These are phyloP conservation scores for Diuraphis noxia DNA, from an alignment of 1,140 invertebrate species.

Conservation along the genomic window DNA sequence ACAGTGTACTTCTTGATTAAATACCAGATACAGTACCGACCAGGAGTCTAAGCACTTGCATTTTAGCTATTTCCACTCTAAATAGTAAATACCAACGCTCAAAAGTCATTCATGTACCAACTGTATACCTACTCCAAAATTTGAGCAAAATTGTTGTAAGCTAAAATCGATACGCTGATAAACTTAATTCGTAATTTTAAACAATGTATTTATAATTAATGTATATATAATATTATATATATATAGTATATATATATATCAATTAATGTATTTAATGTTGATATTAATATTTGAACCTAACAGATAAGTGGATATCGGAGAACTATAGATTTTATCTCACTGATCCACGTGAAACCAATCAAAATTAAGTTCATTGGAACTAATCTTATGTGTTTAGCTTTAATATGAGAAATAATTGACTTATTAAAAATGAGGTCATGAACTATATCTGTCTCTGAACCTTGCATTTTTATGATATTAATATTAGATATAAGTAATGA, in stretches of 20 bases:
- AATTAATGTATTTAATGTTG: too few species aligned
- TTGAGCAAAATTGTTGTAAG: background rate
- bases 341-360: background rate
- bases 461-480: background rate
- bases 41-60: background rate
- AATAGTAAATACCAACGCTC: background rate
- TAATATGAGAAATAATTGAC: background rate
- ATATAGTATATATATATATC: too few species aligned
- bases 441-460: background rate
- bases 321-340: background rate
- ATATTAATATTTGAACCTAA: background rate
- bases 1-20: slow-evolving; percentile 28
- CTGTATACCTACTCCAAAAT: too few species aligned
- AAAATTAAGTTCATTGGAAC: background rate
- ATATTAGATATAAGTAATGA: background rate
- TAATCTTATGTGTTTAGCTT: background rate
- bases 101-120: too few species aligned
- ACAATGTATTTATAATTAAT: too few species aligned
- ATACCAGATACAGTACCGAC: slow-evolving; percentile 2
- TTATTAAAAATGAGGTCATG: background rate
- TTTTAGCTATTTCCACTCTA: slow-evolving; percentile 28
- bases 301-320: background rate
- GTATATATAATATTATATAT: too few species aligned
- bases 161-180: background rate
- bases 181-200: background rate